Evolutionary conservation across 2,888 invertebrate species (phyloP), one percentile per base, ranked within the genome.

Genomic region (Sinelater perroti): DNA sequence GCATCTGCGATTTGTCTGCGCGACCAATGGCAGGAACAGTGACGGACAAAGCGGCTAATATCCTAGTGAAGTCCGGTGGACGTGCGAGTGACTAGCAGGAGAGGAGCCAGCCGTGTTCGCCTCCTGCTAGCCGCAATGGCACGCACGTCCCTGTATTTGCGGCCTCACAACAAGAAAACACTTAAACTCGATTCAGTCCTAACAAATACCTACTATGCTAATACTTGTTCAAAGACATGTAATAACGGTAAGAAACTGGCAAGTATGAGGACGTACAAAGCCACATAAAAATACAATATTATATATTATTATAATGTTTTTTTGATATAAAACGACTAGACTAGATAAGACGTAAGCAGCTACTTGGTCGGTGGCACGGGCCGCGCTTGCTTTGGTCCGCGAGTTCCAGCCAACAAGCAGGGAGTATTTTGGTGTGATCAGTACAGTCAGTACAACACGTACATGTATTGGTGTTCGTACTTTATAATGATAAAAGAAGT

Each of bases 271-370:
- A 75, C 75, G 75, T 75, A 76, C 74, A 75, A 76, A 76, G 76
- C 76, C 57, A 75, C 74, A 76, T 74, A 75, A 76, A 76, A 75
- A 76, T 76, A 77, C 76, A 72, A 72, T 73, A 74, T 51, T 42
- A 45, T 75, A 67, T 68, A 61, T 68, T n/a, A n/a, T n/a, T n/a
- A n/a, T n/a, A n/a, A n/a, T n/a, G n/a, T n/a, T n/a, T n/a, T n/a
- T 74, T 75, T 75, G 73, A 76, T 77, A 76, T 76, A 77, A 77
- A 77, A 77, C 75, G 76, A 78, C 77, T 77, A 77, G 75, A 76
- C 72, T 73, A 73, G 68, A 68, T 72, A 72, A 68, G 69, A 72
- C 71, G 67, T 73, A 75, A 75, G 75, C 74, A 73, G 71, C 69
- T 68, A 67, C 61, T 72, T 76, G 75, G 75, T 75, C 75, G 72